Conservation (phyloP, 2,113 vertebrate genomes). For the Australoheros scitulus region DNA sequence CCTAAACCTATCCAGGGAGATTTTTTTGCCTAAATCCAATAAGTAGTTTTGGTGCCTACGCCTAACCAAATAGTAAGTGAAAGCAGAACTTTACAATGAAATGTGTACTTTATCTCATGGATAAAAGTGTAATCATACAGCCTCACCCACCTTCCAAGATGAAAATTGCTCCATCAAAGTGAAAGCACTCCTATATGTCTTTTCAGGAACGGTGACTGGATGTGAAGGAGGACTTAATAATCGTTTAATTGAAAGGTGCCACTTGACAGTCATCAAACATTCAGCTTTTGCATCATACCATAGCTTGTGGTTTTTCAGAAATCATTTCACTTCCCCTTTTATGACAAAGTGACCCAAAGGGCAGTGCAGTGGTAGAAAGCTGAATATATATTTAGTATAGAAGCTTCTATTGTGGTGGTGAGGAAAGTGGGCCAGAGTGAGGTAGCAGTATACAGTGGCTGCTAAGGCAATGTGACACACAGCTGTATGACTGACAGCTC, state of each 20-base stretch:
- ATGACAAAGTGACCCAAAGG: not conserved
- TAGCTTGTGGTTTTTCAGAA: constrained; percentile 8
- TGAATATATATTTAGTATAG: not conserved
- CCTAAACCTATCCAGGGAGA: not conserved
- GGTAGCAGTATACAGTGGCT: constrained; percentile 12
- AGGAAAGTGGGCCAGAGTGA: constrained; percentile 26
- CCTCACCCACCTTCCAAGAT: not conserved
- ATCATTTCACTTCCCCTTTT: not conserved
- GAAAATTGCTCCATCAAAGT: not conserved
- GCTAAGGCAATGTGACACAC: constrained; percentile 52
- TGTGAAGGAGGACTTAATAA: not conserved
- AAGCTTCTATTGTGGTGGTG: constrained; percentile 11
- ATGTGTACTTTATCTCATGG: not conserved
- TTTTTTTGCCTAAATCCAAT: not conserved
- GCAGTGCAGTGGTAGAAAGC: not conserved
- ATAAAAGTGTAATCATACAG: not conserved
- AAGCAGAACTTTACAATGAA: not conserved
- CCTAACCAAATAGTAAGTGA: not conserved
- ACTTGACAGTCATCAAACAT: constrained; percentile 37
- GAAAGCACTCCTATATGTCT: not conserved
- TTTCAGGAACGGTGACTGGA: not conserved
- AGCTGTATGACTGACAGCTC: constrained; percentile 67
- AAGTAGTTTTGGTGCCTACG: not conserved
- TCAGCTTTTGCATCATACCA: not conserved
- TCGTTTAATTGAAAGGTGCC: constrained; percentile 9